Base-by-base conservation (phyloP, 2,113 vertebrate species). In the Perca flavescens region DNA sequence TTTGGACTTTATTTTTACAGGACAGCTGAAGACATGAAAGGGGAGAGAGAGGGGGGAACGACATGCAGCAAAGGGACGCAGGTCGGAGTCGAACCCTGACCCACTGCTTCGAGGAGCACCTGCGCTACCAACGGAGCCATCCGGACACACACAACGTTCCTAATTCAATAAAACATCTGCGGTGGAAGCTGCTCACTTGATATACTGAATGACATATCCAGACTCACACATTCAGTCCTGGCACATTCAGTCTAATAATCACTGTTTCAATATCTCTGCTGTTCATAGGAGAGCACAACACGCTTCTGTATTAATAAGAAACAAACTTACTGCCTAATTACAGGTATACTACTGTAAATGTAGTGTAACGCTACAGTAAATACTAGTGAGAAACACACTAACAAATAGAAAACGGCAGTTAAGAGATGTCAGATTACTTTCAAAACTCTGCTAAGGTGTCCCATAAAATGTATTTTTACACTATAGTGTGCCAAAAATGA, bases 81-180 rank as follows among this genome's bases (percentile, higher is more conserved):
- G 28, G 28, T 2, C 28, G 2, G 28, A 28, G 28, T 28, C 28
- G 28, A 28, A 28, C 28, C 28, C 28, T 2, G 28, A 28, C 28
- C 28, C 28, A 2, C 28, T 28, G 28, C 28, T 2, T 28, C 28
- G 28, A 2, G 28, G 28, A 28, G 28, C 28, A 2, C 28, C 28
- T 28, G 28, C 2, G 28, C 28, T 28, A 28, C 28, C 28, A 28
- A 28, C 28, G 2, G 28, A 28, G 28, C 28, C 2, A 28, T 28
- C 2, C 28, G 28, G 28, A 2, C 28, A 28, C 28, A 28, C 28
- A 28, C 54, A 79, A 57, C 28, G n/a, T 49, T 65, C 14, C 49
- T 11, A 56, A 87, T 74, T 84, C 47, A 64, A 75, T 63, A 60
- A 82, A 82, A 84, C 85, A 89, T 89, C 74, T 84, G 84, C 31